Base-by-base conservation (phyloP, 2,113 vertebrate species). In the Myodes glareolus region DNA sequence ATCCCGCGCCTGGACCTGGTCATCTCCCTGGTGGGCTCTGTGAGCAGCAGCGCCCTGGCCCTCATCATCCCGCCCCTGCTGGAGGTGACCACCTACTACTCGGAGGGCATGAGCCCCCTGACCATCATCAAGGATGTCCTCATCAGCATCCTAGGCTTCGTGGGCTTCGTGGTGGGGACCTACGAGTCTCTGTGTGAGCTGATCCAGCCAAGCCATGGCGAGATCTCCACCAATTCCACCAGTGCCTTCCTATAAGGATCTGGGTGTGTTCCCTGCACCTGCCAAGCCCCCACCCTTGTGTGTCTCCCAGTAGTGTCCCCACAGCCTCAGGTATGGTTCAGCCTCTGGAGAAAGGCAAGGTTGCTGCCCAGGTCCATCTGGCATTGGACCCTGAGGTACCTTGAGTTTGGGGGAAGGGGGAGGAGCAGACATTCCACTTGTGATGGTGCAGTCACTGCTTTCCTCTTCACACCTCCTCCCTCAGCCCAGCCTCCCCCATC, bases 11-110 rank as follows among this genome's bases (percentile, higher is more conserved):
- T 99, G 98, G 99, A 99, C 98, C 97, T 99, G 1, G 99, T 99
- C 98, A 99, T 99, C 98, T 99, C 99, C 0, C 98, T 99, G 98
- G 99, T 99, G 73, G 99, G 99, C 95, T 99, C 99, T 0, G 17
- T 99, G 97, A 99, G 99, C 99, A 99, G 99, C 99, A 99, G 99
- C 0, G 99, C 99, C 84, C 99, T 99, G 97, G 99, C 99, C 21
- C 99, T 99, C 95, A 99, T 99, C 98, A 99, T 99, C 95, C 99
- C 99, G 0, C 99, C 99, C 0, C 94, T 99, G 88, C 99, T 99
- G 91, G 99, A 99, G 98, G 98, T 99, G 0, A 2, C 98, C 45
- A 99, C 99, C 16, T 99, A 98, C 97, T 99, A 99, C 89, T 52
- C 97, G 0, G 99, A 99, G 91, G 99, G 99, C 96, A 93, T 99